These are phyloP conservation scores for Idaea straminata DNA, from an alignment of 2,888 invertebrate species.

Conservation along the genomic window DNA sequence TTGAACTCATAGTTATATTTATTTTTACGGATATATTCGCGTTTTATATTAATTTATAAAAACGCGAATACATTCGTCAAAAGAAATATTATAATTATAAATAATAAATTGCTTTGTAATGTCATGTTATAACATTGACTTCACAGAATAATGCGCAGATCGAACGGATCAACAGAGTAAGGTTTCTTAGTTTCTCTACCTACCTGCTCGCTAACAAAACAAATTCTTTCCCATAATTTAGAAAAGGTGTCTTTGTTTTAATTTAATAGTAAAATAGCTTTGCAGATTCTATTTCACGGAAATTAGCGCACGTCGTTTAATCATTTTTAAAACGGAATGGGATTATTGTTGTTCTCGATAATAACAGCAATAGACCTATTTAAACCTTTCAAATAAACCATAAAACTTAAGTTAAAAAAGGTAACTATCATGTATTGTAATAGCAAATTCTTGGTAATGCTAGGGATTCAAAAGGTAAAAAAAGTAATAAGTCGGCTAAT, in stretches of 20 bases:
- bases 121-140: neutral
- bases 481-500: too few relatives aligned
- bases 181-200: neutral
- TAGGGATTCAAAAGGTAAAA: too few relatives aligned
- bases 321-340: neutral
- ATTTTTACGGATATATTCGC: too few relatives aligned
- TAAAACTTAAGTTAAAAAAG: too few relatives aligned
- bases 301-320: neutral
- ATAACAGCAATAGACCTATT: neutral
- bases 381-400: too few relatives aligned
- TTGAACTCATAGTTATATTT: too few relatives aligned
- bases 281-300: neutral
- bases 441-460: too few relatives aligned
- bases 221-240: slow-evolving; percentile 1
- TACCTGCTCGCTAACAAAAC: neutral
- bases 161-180: neutral
- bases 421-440: too few relatives aligned
- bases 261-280: neutral
- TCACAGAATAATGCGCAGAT: neutral
- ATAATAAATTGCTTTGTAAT: neutral
- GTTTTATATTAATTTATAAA: too few relatives aligned
- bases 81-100: too few relatives aligned
- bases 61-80: too few relatives aligned
- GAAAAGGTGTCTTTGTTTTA: neutral
- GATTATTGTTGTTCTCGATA: neutral